Evolutionary conservation across 2,797 vertebrate genomes (phyloP), one percentile per base, ranked within the genome.

Genomic region (Xiphorhynchus erythropygius): DNA sequence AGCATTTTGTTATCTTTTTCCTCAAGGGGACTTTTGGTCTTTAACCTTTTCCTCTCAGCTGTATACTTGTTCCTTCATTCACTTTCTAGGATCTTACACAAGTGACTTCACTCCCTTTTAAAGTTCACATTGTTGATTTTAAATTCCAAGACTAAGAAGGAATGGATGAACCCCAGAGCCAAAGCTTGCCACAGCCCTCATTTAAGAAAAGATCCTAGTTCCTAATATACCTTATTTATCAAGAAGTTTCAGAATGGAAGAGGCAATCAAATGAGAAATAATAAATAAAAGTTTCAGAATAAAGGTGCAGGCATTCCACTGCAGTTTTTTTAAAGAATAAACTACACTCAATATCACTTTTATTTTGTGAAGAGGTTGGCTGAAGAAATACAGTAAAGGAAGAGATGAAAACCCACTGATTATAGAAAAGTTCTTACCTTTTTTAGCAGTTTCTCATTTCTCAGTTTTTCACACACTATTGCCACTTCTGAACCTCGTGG

Each of bases 381-480:
- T 68, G 18, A 83, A 89, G 68, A 76, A 88, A 71, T 27, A 9
- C 18, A 52, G 16, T 10, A 55, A 27, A 60, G n/a, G 39, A 91
- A 77, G 28, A 56, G 18, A 77, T 28, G 27, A 27, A 67, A 78
- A 85, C 11, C 8, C 32, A 60, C 8, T 1, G 11, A 44, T 71
- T 64, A 33, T 5, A 11, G 74, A 30, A 68, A 35, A 46, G 33
- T 52, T 41, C 44, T 75, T 95, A 99, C 99, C 98, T 99, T 99
- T 94, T 98, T 98, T 17, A 99, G 97, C 11, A 98, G 89, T 3
- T 98, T 96, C 84, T 99, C 99, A 59, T 98, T 98, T 97, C 97
- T 98, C 57, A 99, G 98, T 95, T 98, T 98, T 96, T 99, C 99
- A 97, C 99, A 99, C 7, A 99, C 96, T 73, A 97, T 95, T 84